Percentiles rank a stretch among this genome's conserved stretches.
These are phyloP conservation scores for Lasioglossum figueresi DNA, from an alignment of 2,888 invertebrate species.

Conservation along the genomic window DNA sequence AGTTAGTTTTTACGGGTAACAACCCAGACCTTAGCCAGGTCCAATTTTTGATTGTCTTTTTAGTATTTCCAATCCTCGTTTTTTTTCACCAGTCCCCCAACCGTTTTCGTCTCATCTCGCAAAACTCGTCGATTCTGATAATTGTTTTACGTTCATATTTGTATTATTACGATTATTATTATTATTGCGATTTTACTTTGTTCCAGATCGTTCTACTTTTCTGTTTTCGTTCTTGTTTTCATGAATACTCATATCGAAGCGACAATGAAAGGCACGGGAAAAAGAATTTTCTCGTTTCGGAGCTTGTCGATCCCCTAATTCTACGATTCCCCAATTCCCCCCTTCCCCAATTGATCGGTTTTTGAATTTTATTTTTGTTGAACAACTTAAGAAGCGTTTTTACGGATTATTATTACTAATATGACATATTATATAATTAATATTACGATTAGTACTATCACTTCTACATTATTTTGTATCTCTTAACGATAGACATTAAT, in stretches of 20 bases:
- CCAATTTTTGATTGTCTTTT: slow-evolving; percentile 23
- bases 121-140: slow-evolving; percentile 27
- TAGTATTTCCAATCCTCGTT: slow-evolving; percentile 7
- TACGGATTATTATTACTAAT: not conserved
- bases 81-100: not conserved
- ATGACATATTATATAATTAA: not conserved
- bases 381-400: slow-evolving; percentile 18
- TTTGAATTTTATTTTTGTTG: slow-evolving; percentile 39
- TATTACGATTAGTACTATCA: slow-evolving; percentile 24
- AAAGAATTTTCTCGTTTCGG: slow-evolving; percentile 24
- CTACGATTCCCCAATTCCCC: not conserved
- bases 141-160: slow-evolving; percentile 18
- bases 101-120: not conserved
- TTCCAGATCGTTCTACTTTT: slow-evolving; percentile 26
- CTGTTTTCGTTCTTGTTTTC: slow-evolving; percentile 41
- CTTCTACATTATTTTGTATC: slow-evolving; percentile 55
- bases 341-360: not conserved
- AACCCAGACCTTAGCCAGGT: not conserved
- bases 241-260: slow-evolving; percentile 62
- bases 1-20: not conserved
- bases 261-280: slow-evolving; percentile 20
- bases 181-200: slow-evolving; percentile 37
- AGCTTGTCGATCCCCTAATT: slow-evolving; percentile 26
- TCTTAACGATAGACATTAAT: slow-evolving; percentile 49
- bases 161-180: not conserved